Evolutionary conservation across 1,140 invertebrate species (phyloP).

Genomic region (Psilanteris sp.): DNA sequence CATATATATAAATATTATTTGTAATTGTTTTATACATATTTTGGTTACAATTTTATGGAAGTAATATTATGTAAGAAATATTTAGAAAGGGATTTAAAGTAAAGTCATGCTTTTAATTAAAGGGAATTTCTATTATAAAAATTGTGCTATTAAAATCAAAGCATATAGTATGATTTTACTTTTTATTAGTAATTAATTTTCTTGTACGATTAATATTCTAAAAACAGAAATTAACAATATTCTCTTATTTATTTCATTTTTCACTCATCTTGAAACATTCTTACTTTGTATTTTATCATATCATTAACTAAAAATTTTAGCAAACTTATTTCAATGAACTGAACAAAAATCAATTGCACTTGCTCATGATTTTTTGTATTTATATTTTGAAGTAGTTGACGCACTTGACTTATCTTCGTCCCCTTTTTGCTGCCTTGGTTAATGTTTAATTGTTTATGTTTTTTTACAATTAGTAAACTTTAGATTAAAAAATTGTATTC

Average conservation of each 20-base stretch:
- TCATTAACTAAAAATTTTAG: slow-evolving; percentile 27
- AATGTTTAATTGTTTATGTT: slow-evolving; percentile 19
- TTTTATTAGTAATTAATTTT: slow-evolving; percentile 21
- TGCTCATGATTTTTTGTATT: slow-evolving; percentile 60
- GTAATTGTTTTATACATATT: no score
- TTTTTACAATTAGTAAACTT: slow-evolving; percentile 1
- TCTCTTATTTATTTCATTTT: slow-evolving; percentile 14
- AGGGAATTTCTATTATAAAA: no score
- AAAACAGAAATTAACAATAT: slow-evolving; percentile 11
- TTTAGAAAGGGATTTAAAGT: slow-evolving; percentile 7
- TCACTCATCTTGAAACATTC: slow-evolving; percentile 31
- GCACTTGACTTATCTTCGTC: slow-evolving; percentile 62
- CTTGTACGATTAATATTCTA: slow-evolving; percentile 6
- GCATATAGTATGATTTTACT: slow-evolving; percentile 18
- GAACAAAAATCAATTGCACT: slow-evolving; percentile 49
- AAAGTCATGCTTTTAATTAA: slow-evolving; percentile 14
- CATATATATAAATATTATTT: no score
- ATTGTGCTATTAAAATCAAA: no score
- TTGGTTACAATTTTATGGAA: slow-evolving; percentile 24
- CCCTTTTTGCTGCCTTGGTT: slow-evolving; percentile 56
- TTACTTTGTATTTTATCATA: slow-evolving; percentile 19
- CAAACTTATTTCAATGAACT: slow-evolving; percentile 30
- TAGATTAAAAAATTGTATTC: slow-evolving; percentile 25
- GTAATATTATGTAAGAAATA: slow-evolving; percentile 54
- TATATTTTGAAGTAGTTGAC: slow-evolving; percentile 59